Conservation (phyloP, 2,797 vertebrate genomes). For the Hoplostethus atlanticus region DNA sequence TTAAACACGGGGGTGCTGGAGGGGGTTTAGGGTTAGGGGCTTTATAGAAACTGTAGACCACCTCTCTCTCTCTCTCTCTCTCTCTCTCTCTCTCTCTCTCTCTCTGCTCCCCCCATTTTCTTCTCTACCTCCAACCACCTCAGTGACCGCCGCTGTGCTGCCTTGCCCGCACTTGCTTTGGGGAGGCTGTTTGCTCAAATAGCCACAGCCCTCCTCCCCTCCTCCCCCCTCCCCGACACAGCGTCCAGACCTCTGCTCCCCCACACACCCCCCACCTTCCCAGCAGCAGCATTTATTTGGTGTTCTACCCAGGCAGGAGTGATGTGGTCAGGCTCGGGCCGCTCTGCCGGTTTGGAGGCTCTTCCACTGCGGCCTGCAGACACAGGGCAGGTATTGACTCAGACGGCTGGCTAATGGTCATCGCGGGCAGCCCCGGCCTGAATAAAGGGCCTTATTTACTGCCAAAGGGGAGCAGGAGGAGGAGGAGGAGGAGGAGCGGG, state of each 20-base stretch:
- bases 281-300: slow-evolving; percentile 66
- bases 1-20: slow-evolving; percentile 53
- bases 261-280: neutral
- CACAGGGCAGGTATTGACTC: slow-evolving; percentile 83
- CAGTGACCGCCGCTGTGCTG: slow-evolving; percentile 64
- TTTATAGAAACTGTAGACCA: slow-evolving; percentile 36
- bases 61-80: neutral
- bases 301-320: slow-evolving; percentile 67
- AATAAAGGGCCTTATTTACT: slow-evolving; percentile 83
- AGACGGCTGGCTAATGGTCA: slow-evolving; percentile 74
- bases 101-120: slow-evolving; percentile 10
- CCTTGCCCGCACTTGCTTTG: slow-evolving; percentile 75
- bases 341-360: slow-evolving; percentile 62
- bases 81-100: neutral
- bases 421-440: slow-evolving; percentile 61
- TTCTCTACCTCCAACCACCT: slow-evolving; percentile 57
- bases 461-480: slow-evolving; percentile 5
- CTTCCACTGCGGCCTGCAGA: slow-evolving; percentile 66
- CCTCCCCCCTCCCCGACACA: slow-evolving; percentile 32
- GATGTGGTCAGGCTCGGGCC: slow-evolving; percentile 78
- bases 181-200: slow-evolving; percentile 75
- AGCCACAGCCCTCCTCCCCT: slow-evolving; percentile 65
- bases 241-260: slow-evolving; percentile 62
- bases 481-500: slow-evolving; percentile 42
- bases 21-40: slow-evolving; percentile 15